phyloP scores from a whole-genome alignment of 2,113 vertebrate species.

The Rhabdomys dilectus region DNA sequence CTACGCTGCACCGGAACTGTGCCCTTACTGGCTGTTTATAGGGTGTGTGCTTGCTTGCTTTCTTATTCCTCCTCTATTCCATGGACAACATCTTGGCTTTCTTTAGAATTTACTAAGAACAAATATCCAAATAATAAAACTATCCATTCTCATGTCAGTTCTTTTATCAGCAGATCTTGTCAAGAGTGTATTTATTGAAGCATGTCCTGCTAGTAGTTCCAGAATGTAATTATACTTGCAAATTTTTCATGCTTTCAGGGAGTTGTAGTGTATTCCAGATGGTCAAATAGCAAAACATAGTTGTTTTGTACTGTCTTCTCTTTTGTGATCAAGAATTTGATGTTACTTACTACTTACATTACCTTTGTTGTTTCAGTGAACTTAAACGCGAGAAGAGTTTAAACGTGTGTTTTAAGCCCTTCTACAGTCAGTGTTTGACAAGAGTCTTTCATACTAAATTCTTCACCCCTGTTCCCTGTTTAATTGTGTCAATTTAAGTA shows the following conservation, averaged over 20 bases:
- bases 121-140: conserved; percentile 64
- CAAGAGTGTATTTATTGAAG: conserved; percentile 78
- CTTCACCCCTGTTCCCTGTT: conserved; percentile 42
- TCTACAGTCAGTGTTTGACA: conserved; percentile 53
- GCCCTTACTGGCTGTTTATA: neutral
- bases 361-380: conserved; percentile 64
- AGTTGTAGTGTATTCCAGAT: conserved; percentile 76
- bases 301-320: conserved; percentile 69
- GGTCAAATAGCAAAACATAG: conserved; percentile 63
- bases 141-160: conserved; percentile 70
- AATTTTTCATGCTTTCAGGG: conserved; percentile 78
- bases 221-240: conserved; percentile 82
- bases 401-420: neutral
- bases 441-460: conserved; percentile 56
- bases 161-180: conserved; percentile 77
- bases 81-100: conserved; percentile 61
- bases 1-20: neutral
- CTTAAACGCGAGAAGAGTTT: conserved; percentile 60
- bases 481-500: conserved; percentile 72
- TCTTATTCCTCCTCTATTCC: conserved; percentile 48
- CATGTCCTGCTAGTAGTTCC: conserved; percentile 73
- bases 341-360: neutral
- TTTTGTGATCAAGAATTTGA: conserved; percentile 57
- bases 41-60: neutral
- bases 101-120: conserved; percentile 39